Base-by-base conservation (phyloP, 2,888 invertebrate genomes). In the Lasioglossum lativentre region DNA sequence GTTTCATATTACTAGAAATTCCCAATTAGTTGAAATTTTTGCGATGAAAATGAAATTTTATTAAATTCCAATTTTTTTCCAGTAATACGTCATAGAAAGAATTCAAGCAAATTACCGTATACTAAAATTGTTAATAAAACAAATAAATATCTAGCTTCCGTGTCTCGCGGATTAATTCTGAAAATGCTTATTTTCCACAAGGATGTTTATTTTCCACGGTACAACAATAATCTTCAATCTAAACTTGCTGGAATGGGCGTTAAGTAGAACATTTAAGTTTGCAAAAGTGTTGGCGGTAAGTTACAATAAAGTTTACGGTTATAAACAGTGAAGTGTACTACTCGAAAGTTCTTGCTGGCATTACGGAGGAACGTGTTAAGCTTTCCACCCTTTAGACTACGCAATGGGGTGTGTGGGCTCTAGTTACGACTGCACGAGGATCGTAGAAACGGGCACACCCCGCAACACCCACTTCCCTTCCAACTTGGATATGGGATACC, bases 381-480 rank as follows among this genome's bases (percentile, higher is more conserved):
- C 84, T 88, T 87, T 87, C 81, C 82, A 89, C 86, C 87, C 87
- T 85, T 89, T 82, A 79, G 74, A 68, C 40, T 75, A 30, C 59
- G 59, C 82, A 30, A 75, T 40, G 63, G 76, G 73, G 76, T 78
- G 75, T 70, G 79, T 70, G 77, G 85, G 77, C 79, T 87, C 90
- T 89, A 88, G 86, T 91, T 88, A 81, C 81, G 81, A 80, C 79
- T 86, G 81, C 70, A 82, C 85, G 83, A 87, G 78, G 81, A 82
- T 92, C 87, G 82, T 83, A 78, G 84, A 80, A 80, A 83, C 88
- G 90, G 92, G 86, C 92, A 92, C 94, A 93, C 93, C 93, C 91
- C 90, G 91, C 88, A 89, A 93, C 92, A 92, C 93, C 94, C 92
- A 94, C 92, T 94, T 93, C 93, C 93, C 92, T 91, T 91, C 88